phyloP scores from a whole-genome alignment of 2,888 invertebrate species.

The Pseudococcus viburni region DNA sequence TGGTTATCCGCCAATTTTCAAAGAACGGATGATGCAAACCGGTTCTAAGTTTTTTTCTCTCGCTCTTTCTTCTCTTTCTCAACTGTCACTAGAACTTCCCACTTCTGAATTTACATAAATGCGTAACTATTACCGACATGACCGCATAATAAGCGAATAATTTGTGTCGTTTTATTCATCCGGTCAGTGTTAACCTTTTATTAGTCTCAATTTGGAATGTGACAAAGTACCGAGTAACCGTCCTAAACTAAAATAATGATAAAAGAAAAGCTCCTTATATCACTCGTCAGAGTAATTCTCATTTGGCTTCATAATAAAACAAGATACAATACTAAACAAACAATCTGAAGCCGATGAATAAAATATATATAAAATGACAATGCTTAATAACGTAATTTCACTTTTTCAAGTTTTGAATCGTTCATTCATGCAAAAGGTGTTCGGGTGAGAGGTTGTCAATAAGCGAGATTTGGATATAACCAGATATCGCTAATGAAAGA shows the following conservation, averaged over 20 bases:
- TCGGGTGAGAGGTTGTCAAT: no score
- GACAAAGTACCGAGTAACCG: slow-evolving; percentile 25
- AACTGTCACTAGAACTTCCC: slow-evolving; percentile 44
- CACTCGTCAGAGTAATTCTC: neutral
- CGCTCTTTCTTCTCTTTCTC: neutral
- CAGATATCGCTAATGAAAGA: no score
- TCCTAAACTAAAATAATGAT: neutral
- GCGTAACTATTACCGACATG: slow-evolving; percentile 51
- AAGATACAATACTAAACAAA: slow-evolving; percentile 17
- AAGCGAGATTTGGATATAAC: no score
- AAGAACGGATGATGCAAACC: slow-evolving; percentile 35
- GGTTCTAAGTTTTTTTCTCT: slow-evolving; percentile 3
- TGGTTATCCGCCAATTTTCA: slow-evolving; percentile 57
- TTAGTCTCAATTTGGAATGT: slow-evolving; percentile 47
- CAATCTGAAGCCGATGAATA: neutral
- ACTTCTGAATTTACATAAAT: slow-evolving; percentile 58
- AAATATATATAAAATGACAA: neutral
- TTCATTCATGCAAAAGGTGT: neutral
- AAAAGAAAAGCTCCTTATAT: neutral
- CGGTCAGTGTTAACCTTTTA: slow-evolving; percentile 43
- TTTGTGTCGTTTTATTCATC: slow-evolving; percentile 44
- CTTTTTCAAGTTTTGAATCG: neutral
- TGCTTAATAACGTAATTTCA: neutral
- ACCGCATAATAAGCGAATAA: slow-evolving; percentile 50
- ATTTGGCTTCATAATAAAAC: neutral